Base-by-base conservation (phyloP, 1,140 invertebrate genomes). In the Drosophila arizonae region DNA sequence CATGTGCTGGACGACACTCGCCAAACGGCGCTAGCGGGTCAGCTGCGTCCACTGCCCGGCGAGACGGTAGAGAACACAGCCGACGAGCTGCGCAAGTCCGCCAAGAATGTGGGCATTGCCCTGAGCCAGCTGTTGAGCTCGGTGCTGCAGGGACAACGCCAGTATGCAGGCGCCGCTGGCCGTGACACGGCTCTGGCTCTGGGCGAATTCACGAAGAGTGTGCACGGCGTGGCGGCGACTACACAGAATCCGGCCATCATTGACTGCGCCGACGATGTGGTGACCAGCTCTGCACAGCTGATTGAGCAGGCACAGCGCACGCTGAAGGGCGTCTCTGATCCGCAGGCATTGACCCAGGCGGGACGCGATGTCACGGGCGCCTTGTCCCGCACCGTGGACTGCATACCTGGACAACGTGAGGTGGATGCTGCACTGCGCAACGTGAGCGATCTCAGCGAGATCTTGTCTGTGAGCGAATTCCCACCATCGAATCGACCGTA, bases 391-490 rank as follows among this genome's bases (percentile, higher is more conserved):
- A 95, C 95, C 3, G 94, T 98, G 6, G 96, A 95, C 70, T 96
- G 96, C 81, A 93, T 98, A 43, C 97, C 97, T 9, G 97, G 97
- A 0, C 97, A 98, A 82, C 94, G 95, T 77, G 97, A 98, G 88
- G 95, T 99, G 3, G 97, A 99, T 89, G 94, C 95, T 13, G 96
- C 97, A 0, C 96, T 98, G 78, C 94, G 95, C 68, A 95, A 94
- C 66, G 98, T 99, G 58, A 95, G 95, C 57, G 94, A 95, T 72
- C 95, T 95, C 41, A 95, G 95, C 41, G 94, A 96, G 67, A 94
- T 95, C 9, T 92, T 99, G 13, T 94, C 95, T 63, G 94, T 94
- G 72, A 94, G 94, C 48, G 94, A 96, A 41, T 96, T 96, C 87
- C 96, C 96, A 4, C 92, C 93, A 0, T 95, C 95, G 1, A 94